phyloP scores from a whole-genome alignment of 2,888 invertebrate genomes.

The Lobophora halterata region DNA sequence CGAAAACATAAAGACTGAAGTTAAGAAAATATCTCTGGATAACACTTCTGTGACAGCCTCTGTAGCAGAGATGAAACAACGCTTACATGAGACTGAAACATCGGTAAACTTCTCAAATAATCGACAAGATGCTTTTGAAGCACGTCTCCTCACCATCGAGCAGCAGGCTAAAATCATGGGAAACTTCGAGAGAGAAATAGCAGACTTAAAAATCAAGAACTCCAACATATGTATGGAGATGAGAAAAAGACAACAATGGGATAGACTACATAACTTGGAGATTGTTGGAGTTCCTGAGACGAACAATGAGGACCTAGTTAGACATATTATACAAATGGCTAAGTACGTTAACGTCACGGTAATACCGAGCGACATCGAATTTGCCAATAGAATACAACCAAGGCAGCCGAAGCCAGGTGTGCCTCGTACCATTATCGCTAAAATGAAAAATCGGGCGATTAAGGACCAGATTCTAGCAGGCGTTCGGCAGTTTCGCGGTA shows the following conservation, averaged over 20 bases:
- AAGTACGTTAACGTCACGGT: conserved; percentile 1
- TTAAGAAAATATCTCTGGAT: conserved; percentile 1
- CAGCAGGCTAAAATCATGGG: not conserved
- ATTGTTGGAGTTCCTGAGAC: conserved; percentile 7
- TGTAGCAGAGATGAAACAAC: not conserved
- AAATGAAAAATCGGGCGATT: conserved; percentile 4
- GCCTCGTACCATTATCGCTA: conserved; percentile 6
- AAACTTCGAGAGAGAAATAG: not conserved
- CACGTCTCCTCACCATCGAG: not conserved
- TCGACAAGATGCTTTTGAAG: conserved; percentile 2
- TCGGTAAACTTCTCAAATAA: not conserved
- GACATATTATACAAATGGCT: not conserved
- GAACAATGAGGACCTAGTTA: conserved; percentile 4
- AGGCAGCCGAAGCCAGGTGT: conserved; percentile 6
- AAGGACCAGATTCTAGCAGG: conserved; percentile 10
- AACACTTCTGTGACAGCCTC: not conserved
- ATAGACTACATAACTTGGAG: conserved; percentile 3
- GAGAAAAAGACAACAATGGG: conserved; percentile 4
- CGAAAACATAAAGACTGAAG: not conserved
- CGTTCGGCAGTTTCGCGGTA: conserved; percentile 11
- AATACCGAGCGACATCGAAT: conserved; percentile 3
- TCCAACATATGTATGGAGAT: not conserved
- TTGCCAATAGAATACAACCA: conserved; percentile 3
- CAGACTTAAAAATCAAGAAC: conserved; percentile 1
- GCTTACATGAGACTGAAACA: conserved; percentile 1